phyloP scores from a whole-genome alignment of 1,140 invertebrate species.

The Homalodisca vitripennis region DNA sequence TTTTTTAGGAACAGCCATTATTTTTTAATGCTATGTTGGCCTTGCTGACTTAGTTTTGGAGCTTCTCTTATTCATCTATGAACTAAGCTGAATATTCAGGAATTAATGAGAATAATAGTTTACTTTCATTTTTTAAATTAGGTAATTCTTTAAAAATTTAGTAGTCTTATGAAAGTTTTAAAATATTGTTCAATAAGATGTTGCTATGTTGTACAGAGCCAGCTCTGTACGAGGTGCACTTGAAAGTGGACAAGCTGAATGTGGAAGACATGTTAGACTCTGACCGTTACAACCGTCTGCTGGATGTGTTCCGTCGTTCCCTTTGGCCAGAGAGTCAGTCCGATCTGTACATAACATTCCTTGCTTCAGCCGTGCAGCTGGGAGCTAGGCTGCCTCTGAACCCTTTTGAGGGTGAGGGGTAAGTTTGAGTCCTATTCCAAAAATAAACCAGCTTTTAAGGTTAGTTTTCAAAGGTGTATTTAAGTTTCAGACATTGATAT shows the following conservation, averaged over 20 bases:
- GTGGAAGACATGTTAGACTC: slow-evolving; percentile 75
- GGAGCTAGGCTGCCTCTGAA: slow-evolving; percentile 77
- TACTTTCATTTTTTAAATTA: too few species aligned
- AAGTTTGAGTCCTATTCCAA: slow-evolving; percentile 39
- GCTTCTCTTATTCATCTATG: too few species aligned
- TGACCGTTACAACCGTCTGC: slow-evolving; percentile 63
- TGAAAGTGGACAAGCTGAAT: slow-evolving; percentile 88
- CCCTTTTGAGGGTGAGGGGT: slow-evolving; percentile 86
- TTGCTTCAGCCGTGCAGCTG: slow-evolving; percentile 78
- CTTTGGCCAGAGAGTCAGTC: slow-evolving; percentile 55
- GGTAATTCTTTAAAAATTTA: not conserved
- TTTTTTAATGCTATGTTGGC: too few species aligned
- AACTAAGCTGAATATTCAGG: too few species aligned
- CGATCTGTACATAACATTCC: slow-evolving; percentile 77
- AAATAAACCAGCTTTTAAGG: not conserved
- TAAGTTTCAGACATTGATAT: slow-evolving; percentile 1
- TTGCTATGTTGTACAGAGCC: slow-evolving; percentile 50
- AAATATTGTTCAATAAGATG: not conserved
- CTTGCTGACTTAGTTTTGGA: too few species aligned
- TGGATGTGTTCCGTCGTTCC: slow-evolving; percentile 67
- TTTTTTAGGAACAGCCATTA: too few species aligned
- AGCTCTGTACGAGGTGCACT: slow-evolving; percentile 72
- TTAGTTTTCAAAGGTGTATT: not conserved
- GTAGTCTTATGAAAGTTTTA: not conserved
- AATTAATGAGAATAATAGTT: too few species aligned